phyloP scores from a whole-genome alignment of 2,888 invertebrate genomes.

The Operophtera brumata region DNA sequence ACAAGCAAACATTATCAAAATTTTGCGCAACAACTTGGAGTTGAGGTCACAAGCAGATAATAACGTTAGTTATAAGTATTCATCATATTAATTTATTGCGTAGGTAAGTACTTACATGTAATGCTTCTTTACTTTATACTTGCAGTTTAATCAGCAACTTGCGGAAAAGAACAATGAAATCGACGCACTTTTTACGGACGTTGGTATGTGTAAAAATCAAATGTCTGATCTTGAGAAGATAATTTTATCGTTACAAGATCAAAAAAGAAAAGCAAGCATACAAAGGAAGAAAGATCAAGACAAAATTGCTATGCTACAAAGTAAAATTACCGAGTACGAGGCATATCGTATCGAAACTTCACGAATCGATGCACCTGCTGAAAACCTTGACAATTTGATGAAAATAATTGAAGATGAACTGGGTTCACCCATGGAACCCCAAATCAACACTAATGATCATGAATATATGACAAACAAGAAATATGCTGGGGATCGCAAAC shows the following conservation, averaged over 20 bases:
- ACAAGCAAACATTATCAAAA: constrained; percentile 60
- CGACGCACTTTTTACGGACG: constrained; percentile 47
- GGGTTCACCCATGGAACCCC: constrained; percentile 45
- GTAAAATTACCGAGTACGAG: constrained; percentile 53
- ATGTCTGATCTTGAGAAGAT: constrained; percentile 65
- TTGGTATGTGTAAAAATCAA: constrained; percentile 56
- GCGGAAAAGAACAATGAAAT: constrained; percentile 63
- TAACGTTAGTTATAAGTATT: constrained; percentile 50
- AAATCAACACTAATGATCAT: constrained; percentile 30
- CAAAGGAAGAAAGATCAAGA: constrained; percentile 59
- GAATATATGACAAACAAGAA: constrained; percentile 36
- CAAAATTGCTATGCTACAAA: constrained; percentile 50
- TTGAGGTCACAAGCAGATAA: constrained; percentile 54
- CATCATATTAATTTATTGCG: too few species aligned
- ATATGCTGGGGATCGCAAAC: constrained; percentile 33
- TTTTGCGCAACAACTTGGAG: constrained; percentile 60
- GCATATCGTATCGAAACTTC: constrained; percentile 40
- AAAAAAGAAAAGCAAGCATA: constrained; percentile 47
- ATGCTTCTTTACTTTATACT: constrained; percentile 6
- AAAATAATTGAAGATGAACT: constrained; percentile 70
- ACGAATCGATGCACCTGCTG: constrained; percentile 46
- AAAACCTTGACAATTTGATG: constrained; percentile 63
- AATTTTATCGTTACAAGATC: constrained; percentile 64
- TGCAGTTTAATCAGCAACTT: constrained; percentile 56
- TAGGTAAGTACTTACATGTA: too few species aligned